Conservation (phyloP, 2,797 vertebrate genomes). For the Hydrophis major region DNA sequence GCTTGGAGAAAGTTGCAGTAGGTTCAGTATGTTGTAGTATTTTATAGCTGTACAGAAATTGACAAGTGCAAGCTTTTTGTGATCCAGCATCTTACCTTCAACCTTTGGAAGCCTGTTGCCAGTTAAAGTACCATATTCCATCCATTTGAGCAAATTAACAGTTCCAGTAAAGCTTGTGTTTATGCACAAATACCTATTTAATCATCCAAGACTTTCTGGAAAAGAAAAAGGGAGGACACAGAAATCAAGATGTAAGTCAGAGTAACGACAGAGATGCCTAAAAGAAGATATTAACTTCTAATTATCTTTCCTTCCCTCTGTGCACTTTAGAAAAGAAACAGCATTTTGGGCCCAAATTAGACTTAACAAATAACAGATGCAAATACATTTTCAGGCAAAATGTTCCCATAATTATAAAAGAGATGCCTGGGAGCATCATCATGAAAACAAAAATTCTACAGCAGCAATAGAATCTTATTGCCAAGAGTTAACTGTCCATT, state of each 20-base stretch:
- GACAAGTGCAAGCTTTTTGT: neutral
- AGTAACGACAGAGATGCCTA: neutral
- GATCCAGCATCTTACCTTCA: slow-evolving; percentile 60
- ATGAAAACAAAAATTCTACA: neutral
- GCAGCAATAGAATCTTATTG: neutral
- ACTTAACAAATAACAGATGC: slow-evolving; percentile 26
- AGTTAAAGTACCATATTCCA: slow-evolving; percentile 67
- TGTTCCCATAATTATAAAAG: slow-evolving; percentile 30
- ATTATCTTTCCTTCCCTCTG: neutral
- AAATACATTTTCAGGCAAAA: slow-evolving; percentile 13
- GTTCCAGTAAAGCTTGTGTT: neutral
- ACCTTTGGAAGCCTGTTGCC: slow-evolving; percentile 75
- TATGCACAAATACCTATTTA: slow-evolving; percentile 26
- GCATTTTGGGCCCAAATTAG: slow-evolving; percentile 6
- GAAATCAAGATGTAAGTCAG: slow-evolving; percentile 31
- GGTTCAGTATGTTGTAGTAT: neutral
- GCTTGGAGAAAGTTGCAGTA: neutral
- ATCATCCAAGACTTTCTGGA: slow-evolving; percentile 58
- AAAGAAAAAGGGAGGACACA: slow-evolving; percentile 28
- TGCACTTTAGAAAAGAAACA: neutral
- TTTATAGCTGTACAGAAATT: neutral
- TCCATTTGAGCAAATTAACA: slow-evolving; percentile 58
- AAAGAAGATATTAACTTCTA: neutral
- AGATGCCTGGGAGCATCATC: slow-evolving; percentile 32
- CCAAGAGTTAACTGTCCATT: slow-evolving; percentile 30